Percentiles rank a stretch among this genome's conserved stretches.
Evolutionary conservation across 2,113 vertebrate species (phyloP).

Genomic region (Galbula dea): DNA sequence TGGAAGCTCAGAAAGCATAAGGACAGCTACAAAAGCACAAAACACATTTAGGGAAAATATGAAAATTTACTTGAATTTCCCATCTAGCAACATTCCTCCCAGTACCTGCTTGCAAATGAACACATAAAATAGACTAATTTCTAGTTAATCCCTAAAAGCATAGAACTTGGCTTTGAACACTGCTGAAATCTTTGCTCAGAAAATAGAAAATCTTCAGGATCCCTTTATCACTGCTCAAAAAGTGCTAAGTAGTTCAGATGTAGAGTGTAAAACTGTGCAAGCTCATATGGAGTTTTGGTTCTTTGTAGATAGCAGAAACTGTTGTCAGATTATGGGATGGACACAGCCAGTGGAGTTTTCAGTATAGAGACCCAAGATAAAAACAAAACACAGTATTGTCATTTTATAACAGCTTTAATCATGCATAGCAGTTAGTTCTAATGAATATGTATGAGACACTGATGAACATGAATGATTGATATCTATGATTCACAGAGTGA

Average conservation of each 20-base stretch:
- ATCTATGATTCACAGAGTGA: constrained; percentile 33
- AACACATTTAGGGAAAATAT: not conserved
- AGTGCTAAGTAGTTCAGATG: not conserved
- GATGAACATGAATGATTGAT: constrained; percentile 57
- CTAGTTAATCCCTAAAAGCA: not conserved
- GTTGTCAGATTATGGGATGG: not conserved
- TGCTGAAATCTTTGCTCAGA: not conserved
- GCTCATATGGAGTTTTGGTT: not conserved
- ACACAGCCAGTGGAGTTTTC: constrained; percentile 32
- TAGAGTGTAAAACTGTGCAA: not conserved
- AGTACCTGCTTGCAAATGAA: not conserved
- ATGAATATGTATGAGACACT: constrained; percentile 54
- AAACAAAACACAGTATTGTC: constrained; percentile 7
- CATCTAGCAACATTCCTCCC: not conserved
- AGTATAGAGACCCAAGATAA: constrained; percentile 1
- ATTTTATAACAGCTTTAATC: constrained; percentile 33
- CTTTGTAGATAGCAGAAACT: constrained; percentile 23
- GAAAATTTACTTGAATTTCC: not conserved
- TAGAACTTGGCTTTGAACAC: not conserved
- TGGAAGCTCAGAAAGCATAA: not conserved
- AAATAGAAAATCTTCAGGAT: not conserved
- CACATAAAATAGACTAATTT: not conserved
- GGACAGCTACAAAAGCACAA: not conserved
- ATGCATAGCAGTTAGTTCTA: not conserved
- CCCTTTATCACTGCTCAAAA: not conserved